Base-by-base conservation (phyloP, 92 coral and sea anemone genomes). In the Heliopora coerulea region DNA sequence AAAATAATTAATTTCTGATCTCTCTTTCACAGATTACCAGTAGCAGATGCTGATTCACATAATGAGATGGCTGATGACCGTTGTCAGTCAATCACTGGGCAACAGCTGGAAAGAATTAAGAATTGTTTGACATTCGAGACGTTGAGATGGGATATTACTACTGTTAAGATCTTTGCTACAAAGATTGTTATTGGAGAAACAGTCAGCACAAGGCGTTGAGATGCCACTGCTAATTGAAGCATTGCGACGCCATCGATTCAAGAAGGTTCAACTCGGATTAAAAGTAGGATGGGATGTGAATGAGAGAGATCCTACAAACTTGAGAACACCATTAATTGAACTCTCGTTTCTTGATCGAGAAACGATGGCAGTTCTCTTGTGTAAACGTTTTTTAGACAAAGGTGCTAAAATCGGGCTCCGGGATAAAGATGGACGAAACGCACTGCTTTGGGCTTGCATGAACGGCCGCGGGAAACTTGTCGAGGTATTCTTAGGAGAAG, bases 181-280 rank as follows among this genome's bases (percentile, higher is more conserved):
- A n/a, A n/a, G n/a, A n/a, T n/a, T n/a, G n/a, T n/a, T n/a, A n/a
- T 34, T 8, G 17, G 24, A 18, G 31, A 24, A 11, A 19, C n/a
- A 11, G 56, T 25, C 44, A 21, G 18, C n/a, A n/a, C n/a, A n/a
- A n/a, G n/a, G 48, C n/a, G 23, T 10, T 25, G 75, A 80, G 50
- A 91, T 91, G 97, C 62, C 93, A 23, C 89, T 91, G 44, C 85
- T 91, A 20, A 73, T 73, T 49, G 79, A 67, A 13, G 97, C 97
- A 6, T 75, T 91, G 48, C 73, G 67, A 81, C 74, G 34, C 37
- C 78, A 76, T 41, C 84, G 95, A 27, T 91, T 80, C 80, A 69
- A 78, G 35, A 90, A 91, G 69, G 90, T 88, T 32, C 89, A 75
- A 79, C 68, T 91, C 34, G 85, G 84, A 8, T 78, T 91, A 62